These are phyloP conservation scores for Enteromius trimaculatus DNA, from an alignment of 2,797 vertebrate species.

Conservation along the genomic window DNA sequence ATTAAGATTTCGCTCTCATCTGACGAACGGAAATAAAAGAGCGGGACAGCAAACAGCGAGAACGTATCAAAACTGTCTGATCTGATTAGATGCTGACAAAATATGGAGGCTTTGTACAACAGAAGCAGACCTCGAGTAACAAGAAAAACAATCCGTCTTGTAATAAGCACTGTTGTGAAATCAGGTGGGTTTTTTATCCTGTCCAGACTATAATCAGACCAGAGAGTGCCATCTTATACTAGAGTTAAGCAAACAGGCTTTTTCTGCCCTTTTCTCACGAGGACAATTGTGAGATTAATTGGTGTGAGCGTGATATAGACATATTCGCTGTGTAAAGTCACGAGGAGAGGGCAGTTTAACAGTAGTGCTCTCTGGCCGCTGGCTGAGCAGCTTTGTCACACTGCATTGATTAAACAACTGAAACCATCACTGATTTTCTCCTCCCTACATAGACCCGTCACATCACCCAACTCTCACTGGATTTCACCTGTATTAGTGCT, in stretches of 20 bases:
- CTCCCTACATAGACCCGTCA: background rate
- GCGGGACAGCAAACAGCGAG: conserved; percentile 30
- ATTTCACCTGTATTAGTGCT: background rate
- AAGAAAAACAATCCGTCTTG: conserved; percentile 9
- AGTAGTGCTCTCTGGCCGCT: conserved; percentile 15
- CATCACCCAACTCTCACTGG: background rate
- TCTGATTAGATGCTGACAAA: conserved; percentile 36
- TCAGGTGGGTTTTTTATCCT: background rate
- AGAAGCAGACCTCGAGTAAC: conserved; percentile 37
- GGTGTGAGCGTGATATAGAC: conserved; percentile 11
- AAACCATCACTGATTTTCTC: background rate
- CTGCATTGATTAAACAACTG: conserved; percentile 20
- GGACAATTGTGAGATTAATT: conserved; percentile 40
- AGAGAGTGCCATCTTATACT: conserved; percentile 1
- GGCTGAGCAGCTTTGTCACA: conserved; percentile 43
- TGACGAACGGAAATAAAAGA: conserved; percentile 6
- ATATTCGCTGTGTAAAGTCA: conserved; percentile 19
- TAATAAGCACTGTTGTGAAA: conserved; percentile 4
- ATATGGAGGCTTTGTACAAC: conserved; percentile 35
- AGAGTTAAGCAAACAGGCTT: conserved; percentile 13
- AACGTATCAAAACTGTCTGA: conserved; percentile 40
- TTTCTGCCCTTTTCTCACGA: conserved; percentile 3
- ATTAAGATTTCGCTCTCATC: conserved; percentile 36
- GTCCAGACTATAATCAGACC: conserved; percentile 21
- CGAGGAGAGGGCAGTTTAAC: conserved; percentile 16